Evolutionary conservation across 2,797 vertebrate species (phyloP).

Genomic region (Muscicapa striata): DNA sequence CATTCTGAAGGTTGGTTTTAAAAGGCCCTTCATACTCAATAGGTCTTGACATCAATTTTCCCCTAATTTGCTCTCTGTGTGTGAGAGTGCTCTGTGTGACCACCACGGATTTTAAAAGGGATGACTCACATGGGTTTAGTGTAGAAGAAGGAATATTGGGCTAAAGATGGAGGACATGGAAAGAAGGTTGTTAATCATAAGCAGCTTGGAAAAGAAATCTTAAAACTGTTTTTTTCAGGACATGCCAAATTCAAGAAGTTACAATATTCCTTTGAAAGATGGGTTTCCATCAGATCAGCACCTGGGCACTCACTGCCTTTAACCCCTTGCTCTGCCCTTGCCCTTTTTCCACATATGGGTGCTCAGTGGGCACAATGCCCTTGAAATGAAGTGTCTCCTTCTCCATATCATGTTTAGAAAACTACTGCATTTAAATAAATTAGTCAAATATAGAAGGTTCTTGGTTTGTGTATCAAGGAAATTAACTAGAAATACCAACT

Average conservation of each 20-base stretch:
- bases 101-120: not conserved
- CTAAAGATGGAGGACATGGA: not conserved
- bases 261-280: not conserved
- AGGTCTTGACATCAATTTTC: slow-evolving; percentile 47
- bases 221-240: not conserved
- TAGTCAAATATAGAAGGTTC: not conserved
- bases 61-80: not conserved
- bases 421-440: not conserved
- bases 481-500: not conserved
- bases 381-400: not conserved
- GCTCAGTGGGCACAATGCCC: not conserved
- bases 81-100: not conserved
- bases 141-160: not conserved
- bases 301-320: not conserved
- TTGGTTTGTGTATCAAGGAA: not conserved
- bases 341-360: fast-evolving
- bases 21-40: slow-evolving; percentile 37
- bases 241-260: not conserved
- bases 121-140: not conserved
- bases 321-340: not conserved
- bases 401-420: not conserved
- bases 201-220: not conserved
- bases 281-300: not conserved
- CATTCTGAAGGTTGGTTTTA: slow-evolving; percentile 42
- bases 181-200: slow-evolving; percentile 29